Base-by-base conservation (phyloP, 2,888 invertebrate species). In the Encarsia formosa region DNA sequence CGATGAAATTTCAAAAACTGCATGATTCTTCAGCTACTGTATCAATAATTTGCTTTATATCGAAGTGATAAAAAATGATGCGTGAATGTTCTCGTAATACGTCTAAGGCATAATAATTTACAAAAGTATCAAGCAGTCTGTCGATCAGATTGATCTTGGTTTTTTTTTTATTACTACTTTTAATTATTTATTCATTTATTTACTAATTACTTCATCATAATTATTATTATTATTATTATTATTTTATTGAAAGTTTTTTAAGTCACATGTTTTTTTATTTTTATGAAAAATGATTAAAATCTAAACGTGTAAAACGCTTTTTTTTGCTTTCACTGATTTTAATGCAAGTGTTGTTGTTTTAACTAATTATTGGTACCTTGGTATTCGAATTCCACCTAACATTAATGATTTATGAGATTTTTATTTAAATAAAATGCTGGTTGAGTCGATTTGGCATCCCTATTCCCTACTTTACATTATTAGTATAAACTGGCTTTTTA, bases 61-160 rank as follows among this genome's bases (percentile, higher is more conserved):
- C 23, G 39, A 43, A 18, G n/a, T 32, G 32, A 52, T 38, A 15
- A 38, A 48, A 19, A 22, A 16, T 40, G 11, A 23, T n/a, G n/a
- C n/a, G n/a, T n/a, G n/a, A n/a, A n/a, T n/a, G n/a, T n/a, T n/a
- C n/a, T n/a, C 29, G 29, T 37, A 6, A 16, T 37, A 16, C 9
- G 13, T 29, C 29, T 29, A 29, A 9, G 13, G 29, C 13, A 29
- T 29, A 29, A 29, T 9, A 29, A 19, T 18, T 52, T 56, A 56
- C 32, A 56, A 56, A 56, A 56, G 52, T 56, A 56, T 49, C 29
- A 56, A 56, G 56, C 56, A 56, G 52, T 56, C 52, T 56, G 39
- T 49, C 37, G 35, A 52, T 52, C 39, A 29, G 38, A 49, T 49
- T 49, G 52, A 52, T 43, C 39, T 31, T 54, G 19, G 32, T 37